Conservation (phyloP, 1,140 invertebrate species). For the Dreissena rostriformis region DNA sequence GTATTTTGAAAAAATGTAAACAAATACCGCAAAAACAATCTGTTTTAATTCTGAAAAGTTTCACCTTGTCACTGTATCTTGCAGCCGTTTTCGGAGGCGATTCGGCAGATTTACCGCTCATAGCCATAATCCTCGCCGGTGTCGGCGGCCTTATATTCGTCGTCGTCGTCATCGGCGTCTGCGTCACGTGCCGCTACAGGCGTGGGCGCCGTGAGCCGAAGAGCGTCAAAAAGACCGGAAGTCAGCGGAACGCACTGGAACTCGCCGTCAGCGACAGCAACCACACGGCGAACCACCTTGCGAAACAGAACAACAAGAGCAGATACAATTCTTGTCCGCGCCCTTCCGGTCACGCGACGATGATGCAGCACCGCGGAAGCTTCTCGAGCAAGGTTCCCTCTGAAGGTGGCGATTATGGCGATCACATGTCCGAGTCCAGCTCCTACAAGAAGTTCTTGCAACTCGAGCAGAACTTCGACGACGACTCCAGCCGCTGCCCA, state of each 20-base stretch:
- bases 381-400: conserved; percentile 55
- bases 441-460: conserved; percentile 64
- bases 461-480: conserved; percentile 63
- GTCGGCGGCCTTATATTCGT: conserved; percentile 66
- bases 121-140: conserved; percentile 61
- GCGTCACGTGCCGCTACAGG: conserved; percentile 61
- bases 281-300: conserved; percentile 37
- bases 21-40: too few relatives aligned
- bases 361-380: conserved; percentile 56
- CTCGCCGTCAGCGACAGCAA: conserved; percentile 55
- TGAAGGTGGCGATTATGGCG: conserved; percentile 50
- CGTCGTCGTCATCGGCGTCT: conserved; percentile 59
- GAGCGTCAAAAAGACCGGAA: too few relatives aligned
- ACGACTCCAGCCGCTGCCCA: conserved; percentile 56
- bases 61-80: too few relatives aligned
- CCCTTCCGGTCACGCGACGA: conserved; percentile 48
- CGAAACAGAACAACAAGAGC: conserved; percentile 46
- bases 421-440: conserved; percentile 61
- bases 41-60: too few relatives aligned
- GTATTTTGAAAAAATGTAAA: too few relatives aligned
- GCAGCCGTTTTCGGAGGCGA: conserved; percentile 25
- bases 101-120: conserved; percentile 39
- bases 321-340: conserved; percentile 33
- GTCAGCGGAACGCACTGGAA: conserved; percentile 46
- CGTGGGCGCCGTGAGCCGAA: conserved; percentile 18